phyloP scores from a whole-genome alignment of 2,888 invertebrate species.

The Crematogaster levior region DNA sequence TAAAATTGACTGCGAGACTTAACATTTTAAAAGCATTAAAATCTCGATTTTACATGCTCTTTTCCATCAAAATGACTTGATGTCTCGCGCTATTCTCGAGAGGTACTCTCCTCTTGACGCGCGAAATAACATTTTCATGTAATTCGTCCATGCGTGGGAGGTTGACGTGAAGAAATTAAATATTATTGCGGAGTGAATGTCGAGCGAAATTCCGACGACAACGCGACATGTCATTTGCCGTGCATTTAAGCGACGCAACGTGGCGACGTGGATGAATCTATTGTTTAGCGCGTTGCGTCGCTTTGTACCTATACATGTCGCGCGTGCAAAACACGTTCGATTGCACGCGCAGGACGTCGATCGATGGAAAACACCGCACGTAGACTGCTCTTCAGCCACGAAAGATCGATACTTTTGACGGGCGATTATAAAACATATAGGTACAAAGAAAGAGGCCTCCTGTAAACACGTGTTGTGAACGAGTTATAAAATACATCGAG shows the following conservation, averaged over 20 bases:
- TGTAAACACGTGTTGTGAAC: not conserved
- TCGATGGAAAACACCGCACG: slow-evolving; percentile 37
- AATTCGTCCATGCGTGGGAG: not conserved
- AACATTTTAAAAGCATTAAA: not conserved
- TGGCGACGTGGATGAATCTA: slow-evolving; percentile 44
- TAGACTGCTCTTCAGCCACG: not conserved
- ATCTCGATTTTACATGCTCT: not conserved
- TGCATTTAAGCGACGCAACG: slow-evolving; percentile 46
- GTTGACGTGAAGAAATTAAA: slow-evolving; percentile 45
- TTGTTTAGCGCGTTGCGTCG: slow-evolving; percentile 36
- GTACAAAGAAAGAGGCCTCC: not conserved
- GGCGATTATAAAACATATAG: not conserved
- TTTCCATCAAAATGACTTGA: not conserved
- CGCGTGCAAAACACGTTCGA: slow-evolving; percentile 35
- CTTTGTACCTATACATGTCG: slow-evolving; percentile 22
- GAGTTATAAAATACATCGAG: not conserved
- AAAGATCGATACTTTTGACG: slow-evolving; percentile 28
- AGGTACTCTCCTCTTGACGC: not conserved
- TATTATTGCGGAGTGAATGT: slow-evolving; percentile 35
- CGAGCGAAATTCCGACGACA: slow-evolving; percentile 35
- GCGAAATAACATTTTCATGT: slow-evolving; percentile 12
- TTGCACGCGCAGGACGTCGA: slow-evolving; percentile 21
- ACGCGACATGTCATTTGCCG: slow-evolving; percentile 44
- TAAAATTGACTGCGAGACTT: not conserved
- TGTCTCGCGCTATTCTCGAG: not conserved